Evolutionary conservation across 2,113 vertebrate species (phyloP), one percentile per base, ranked within the genome.

Genomic region (Daphoenositta chrysoptera): DNA sequence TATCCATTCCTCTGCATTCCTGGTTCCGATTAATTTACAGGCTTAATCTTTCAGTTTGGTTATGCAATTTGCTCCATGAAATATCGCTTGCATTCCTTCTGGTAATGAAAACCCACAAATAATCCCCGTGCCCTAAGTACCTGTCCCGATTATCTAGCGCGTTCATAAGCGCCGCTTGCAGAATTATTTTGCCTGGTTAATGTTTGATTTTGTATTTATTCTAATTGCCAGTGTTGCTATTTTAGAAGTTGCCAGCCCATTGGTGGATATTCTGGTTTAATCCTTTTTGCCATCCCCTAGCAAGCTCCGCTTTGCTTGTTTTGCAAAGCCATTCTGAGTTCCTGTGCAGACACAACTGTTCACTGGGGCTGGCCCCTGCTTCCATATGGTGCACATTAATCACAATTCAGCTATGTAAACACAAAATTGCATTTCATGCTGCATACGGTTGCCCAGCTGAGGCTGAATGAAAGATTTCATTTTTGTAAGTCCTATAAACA

Each of bases 311-410:
- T 72, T 89, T 39, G 5, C 60, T 40, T 64, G 37, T 92, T 96
- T 87, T 69, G 89, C 80, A 88, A 45, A 94, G 69, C 54, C 66
- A 83, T 95, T 96, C 73, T 1, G 21, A 70, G n/a, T 65, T 94
- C 94, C 95, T 85, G 76, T 65, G 72, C 24, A 94, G 90, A 89
- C 87, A 93, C 76, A 80, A 91, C 39, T 72, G 77, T 90, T 97
- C 18, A 54, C 92, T 91, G 95, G 81, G 92, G 75, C 94, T 96
- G 92, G 44, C 28, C 50, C 18, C 8, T 68, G 57, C 73, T 93
- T 95, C 93, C 95, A 80, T 94, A 94, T 95, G 95, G 64, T 71
- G 88, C 83, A 11, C 92, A 93, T 97, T 97, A 97, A 97, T 98
- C 97, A 96, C 84, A 86, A 71, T 97, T 97, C 94, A 72, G 50